A percentile compares a stretch with the other conserved stretches of the same genome.
Conservation (phyloP, 2,888 invertebrate species). For the Eupithecia centaureata region DNA sequence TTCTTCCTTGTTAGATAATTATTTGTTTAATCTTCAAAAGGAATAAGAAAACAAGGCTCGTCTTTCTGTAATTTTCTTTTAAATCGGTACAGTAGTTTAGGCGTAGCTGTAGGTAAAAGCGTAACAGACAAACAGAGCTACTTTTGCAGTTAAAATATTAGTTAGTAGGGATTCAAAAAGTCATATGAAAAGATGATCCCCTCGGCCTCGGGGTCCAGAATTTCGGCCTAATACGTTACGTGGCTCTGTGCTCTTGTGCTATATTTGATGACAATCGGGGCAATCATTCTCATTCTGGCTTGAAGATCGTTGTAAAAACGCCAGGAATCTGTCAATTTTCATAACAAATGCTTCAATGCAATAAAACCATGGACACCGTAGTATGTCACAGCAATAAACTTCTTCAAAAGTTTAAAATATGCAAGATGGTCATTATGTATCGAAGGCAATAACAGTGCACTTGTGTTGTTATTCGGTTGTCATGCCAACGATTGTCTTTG, state of each 20-base stretch:
- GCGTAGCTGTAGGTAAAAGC: too few species aligned
- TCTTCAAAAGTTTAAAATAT: conserved; percentile 9
- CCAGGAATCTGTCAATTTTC: not conserved
- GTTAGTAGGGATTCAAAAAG: too few species aligned
- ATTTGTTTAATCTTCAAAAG: not conserved
- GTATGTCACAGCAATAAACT: not conserved
- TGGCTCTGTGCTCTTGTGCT: too few species aligned
- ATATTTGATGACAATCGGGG: not conserved
- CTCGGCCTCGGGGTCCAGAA: too few species aligned
- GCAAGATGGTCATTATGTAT: conserved; percentile 30
- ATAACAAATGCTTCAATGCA: not conserved
- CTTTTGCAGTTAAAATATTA: too few species aligned
- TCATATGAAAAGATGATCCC: too few species aligned
- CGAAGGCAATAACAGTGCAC: conserved; percentile 48
- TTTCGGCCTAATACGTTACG: too few species aligned
- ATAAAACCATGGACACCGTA: not conserved
- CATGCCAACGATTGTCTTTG: conserved; percentile 75
- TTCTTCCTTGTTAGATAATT: not conserved
- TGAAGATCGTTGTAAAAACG: not conserved
- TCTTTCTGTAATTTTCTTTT: too few species aligned
- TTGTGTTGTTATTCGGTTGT: conserved; percentile 72
- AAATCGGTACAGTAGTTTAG: too few species aligned
- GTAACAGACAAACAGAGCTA: too few species aligned
- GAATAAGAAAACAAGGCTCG: not conserved
- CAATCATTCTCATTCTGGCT: not conserved